Evolutionary conservation across 2,797 vertebrate genomes (phyloP).

Genomic region (Cottoperca gobio): DNA sequence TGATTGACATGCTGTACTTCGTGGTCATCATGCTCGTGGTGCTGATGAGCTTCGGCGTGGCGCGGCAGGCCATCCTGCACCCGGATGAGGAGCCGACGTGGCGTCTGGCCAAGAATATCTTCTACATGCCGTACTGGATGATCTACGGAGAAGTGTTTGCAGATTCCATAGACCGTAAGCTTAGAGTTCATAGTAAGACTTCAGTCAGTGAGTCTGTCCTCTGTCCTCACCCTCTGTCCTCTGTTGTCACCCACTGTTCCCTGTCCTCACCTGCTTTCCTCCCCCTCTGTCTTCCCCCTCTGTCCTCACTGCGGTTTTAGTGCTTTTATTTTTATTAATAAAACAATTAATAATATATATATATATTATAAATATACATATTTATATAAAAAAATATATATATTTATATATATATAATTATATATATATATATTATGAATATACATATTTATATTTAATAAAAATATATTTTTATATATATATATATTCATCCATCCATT

Average conservation of each 20-base stretch:
- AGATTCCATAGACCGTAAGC: conserved; percentile 99
- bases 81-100: conserved; percentile 96
- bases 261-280: background rate
- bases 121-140: conserved; percentile 99
- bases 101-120: conserved; percentile 96
- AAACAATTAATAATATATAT: no score
- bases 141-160: conserved; percentile 99
- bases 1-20: conserved; percentile 99
- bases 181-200: conserved; percentile 98
- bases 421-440: no score
- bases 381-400: no score
- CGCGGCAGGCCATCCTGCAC: conserved; percentile 96
- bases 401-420: no score
- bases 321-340: no score
- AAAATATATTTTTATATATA: no score
- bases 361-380: no score
- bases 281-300: background rate
- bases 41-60: conserved; percentile 97
- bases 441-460: no score
- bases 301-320: no score
- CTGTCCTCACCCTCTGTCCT: background rate
- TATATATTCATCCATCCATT: no score
- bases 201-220: conserved; percentile 78
- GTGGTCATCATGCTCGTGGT: conserved; percentile 99
- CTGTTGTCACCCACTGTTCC: background rate